Percentiles rank a stretch among this genome's conserved stretches.
Evolutionary conservation across 1,140 invertebrate genomes (phyloP).

Genomic region (Limonius californicus): DNA sequence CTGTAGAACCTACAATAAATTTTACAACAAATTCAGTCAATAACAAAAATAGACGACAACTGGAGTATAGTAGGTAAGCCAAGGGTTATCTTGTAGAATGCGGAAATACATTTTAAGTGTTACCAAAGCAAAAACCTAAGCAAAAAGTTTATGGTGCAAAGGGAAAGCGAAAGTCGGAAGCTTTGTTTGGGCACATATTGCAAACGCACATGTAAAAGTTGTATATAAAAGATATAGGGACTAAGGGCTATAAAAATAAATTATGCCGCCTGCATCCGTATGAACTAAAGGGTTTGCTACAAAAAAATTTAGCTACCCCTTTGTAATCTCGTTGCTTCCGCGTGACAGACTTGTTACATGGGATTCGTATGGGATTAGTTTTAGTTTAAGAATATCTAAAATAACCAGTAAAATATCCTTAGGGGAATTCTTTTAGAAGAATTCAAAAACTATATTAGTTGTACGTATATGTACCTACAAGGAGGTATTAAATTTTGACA

Average conservation of each 20-base stretch:
- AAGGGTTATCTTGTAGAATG: background rate
- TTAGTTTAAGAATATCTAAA: too few relatives aligned
- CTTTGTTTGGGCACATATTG: constrained; percentile 13
- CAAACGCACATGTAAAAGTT: constrained; percentile 1
- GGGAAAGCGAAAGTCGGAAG: constrained; percentile 20
- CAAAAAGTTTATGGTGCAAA: constrained; percentile 16
- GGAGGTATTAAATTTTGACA: background rate
- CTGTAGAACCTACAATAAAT: too few relatives aligned
- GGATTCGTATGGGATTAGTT: too few relatives aligned
- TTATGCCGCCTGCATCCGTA: constrained; percentile 17
- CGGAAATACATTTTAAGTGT: background rate
- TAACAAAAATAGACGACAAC: too few relatives aligned
- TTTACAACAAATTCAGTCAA: too few relatives aligned
- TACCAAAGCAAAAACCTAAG: background rate
- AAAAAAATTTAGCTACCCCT: constrained; percentile 12
- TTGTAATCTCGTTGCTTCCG: background rate
- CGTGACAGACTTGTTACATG: too few relatives aligned
- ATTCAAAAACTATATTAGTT: too few relatives aligned
- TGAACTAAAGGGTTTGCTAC: constrained; percentile 13
- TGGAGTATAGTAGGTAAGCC: too few relatives aligned
- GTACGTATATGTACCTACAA: too few relatives aligned
- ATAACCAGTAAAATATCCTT: too few relatives aligned
- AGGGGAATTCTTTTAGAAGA: too few relatives aligned
- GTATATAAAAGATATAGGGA: constrained; percentile 1
- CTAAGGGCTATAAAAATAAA: constrained; percentile 18